These are phyloP conservation scores for Clamator glandarius DNA, from an alignment of 2,797 vertebrate genomes.

Conservation along the genomic window DNA sequence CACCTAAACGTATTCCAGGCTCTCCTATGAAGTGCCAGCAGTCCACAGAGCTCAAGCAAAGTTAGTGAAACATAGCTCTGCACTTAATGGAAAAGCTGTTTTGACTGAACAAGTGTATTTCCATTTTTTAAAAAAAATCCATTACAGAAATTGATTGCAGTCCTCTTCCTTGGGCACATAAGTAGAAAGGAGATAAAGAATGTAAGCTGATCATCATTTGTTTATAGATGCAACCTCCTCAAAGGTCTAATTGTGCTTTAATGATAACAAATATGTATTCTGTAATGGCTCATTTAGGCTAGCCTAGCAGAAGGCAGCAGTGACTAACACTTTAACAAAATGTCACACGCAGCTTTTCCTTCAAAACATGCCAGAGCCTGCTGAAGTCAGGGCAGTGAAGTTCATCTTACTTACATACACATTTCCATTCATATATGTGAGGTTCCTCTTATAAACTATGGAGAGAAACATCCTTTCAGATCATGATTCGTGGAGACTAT, in stretches of 20 bases:
- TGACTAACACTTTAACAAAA: background rate
- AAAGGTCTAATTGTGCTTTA: background rate
- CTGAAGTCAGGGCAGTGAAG: background rate
- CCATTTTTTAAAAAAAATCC: background rate
- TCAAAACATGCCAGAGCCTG: background rate
- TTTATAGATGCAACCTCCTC: background rate
- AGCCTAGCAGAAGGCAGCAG: background rate
- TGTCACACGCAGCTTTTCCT: background rate
- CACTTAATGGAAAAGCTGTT: background rate
- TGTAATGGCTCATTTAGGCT: background rate
- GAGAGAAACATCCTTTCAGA: background rate
- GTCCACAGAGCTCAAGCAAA: background rate
- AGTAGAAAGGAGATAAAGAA: background rate
- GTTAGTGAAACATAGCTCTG: background rate
- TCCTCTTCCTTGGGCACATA: background rate
- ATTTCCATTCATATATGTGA: background rate
- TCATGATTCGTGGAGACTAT: fast-evolving
- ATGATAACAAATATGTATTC: background rate
- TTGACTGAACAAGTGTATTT: background rate
- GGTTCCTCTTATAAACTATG: background rate
- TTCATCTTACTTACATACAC: background rate
- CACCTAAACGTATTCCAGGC: background rate
- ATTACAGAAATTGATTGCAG: background rate
- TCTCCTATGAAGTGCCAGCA: background rate
- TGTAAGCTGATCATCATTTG: background rate